Base-by-base conservation (phyloP, 2,888 invertebrate species). In the Hirtodrosophila alboralis region DNA sequence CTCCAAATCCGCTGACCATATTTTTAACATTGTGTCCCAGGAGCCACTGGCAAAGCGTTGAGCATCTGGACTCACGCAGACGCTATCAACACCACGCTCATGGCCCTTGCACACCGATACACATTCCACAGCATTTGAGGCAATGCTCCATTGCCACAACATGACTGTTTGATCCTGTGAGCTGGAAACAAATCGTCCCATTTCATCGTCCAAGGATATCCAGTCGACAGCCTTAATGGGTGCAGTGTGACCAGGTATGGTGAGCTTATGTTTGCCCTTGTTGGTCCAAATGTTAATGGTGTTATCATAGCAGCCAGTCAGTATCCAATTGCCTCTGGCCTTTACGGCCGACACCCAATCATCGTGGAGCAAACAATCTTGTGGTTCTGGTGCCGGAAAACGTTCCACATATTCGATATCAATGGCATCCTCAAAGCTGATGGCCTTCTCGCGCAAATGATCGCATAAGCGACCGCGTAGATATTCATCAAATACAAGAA, bases 301-400 rank as follows among this genome's bases (percentile, higher is more conserved):
- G 89, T 96, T 96, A 89, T 98, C 98, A 91, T 98, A 98, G 89
- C 97, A 96, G 14, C 98, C 98, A 44, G 96, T 95, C 36, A 98
- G 89, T 62, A 98, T 95, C 95, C 95, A 96, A 87, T 94, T 93
- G 31, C 92, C 93, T 62, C 92, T 91, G 31, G 94, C 92, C 76
- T 95, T 94, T 0, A 98, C 94, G 34, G 96, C 94, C 13, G 97
- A 95, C n/a, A 99, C 97, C 99, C 99, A 99, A 89, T 99, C 99
- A 91, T 98, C 97, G 86, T 98, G 98, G 89, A 96, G 93, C 69
- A 99, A 92, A 88, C 97, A 96, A 89, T 98, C 96, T 88, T 97
- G 94, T 0, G 98, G 98, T 84, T 96, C 94, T 0, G 99, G 99
- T 0, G 98, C 95, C 8, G 98, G 96, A 75, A 95, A 95, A 75